Base-by-base conservation (phyloP, 2,888 invertebrate genomes). In the Cephalotes varians region DNA sequence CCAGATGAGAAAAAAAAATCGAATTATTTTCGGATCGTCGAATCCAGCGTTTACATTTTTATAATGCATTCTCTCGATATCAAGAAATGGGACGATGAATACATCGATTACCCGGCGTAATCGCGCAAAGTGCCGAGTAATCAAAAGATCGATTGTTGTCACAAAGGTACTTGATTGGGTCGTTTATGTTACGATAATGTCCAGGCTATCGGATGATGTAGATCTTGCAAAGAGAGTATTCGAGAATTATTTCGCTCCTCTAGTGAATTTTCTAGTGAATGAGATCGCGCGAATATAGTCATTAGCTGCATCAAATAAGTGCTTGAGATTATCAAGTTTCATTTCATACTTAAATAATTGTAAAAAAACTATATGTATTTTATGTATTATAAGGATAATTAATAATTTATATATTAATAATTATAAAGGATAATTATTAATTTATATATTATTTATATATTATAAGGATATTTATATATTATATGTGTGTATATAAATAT, bases 141-240 rank as follows among this genome's bases (percentile, higher is more conserved):
- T 93, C 91, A 93, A 92, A 71, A 90, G 85, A 90, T 88, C 90
- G 92, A 94, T 93, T 92, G 91, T 88, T 83, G 85, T 44, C 82
- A 92, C 92, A 94, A 93, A 94, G 92, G 89, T 73, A 77, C 86
- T 90, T 94, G 94, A 94, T 94, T 94, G 94, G 92, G 92, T 93
- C 92, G 92, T 91, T 94, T 93, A 92, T 91, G 88, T 87, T 85
- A 86, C 87, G 87, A 86, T 90, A 90, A 91, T 88, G 84, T 84
- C 80, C 84, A 84, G 74, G 58, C 81, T 51, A 56, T 80, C 54
- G 74, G 60, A 73, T 25, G 28, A 80, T 47, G 47, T 54, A 69
- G 82, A 51, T 77, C 62, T 62, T 71, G 64, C 58, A 56, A 54
- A 85, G 56, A 58, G n/a, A 44, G 12, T 40, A 84, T 60, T n/a